Evolutionary conservation across 2,113 vertebrate genomes (phyloP), one percentile per base, ranked within the genome.

Genomic region (Centropristis striata): DNA sequence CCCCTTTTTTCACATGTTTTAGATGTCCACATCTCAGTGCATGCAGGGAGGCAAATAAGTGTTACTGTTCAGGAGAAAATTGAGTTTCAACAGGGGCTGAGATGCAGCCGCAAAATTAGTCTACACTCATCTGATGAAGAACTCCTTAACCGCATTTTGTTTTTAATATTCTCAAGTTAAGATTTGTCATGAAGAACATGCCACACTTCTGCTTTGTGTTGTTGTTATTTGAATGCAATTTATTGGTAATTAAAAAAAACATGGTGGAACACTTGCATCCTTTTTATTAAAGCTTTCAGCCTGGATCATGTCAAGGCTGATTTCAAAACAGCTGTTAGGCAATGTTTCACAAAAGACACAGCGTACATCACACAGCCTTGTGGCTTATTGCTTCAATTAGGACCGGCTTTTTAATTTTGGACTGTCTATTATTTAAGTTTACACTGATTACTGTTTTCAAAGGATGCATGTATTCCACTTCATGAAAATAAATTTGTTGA

Each of bases 141-240:
- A 73, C 71, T 81, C 59, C 36, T 67, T 20, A 54, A 59, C 39
- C 53, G 53, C 18, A 71, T 88, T 79, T 75, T 70, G 53, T 80
- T 80, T 77, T 82, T 76, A 84, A 87, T 88, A 87, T 65, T 81
- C 61, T 54, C 14, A 46, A 55, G 75, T 80, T 74, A 80, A 25
- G 51, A 80, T 64, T 65, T 70, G 75, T 78, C 58, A 51, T 63
- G 61, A 59, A 58, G 60, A 75, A 57, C 32, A 28, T 75, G 79
- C 51, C 69, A 75, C 36, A 49, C 71, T 21, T 87, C 68, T 71
- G 74, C 44, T 81, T 75, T 71, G 28, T 77, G 73, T 53, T 46
- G 75, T 78, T 82, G 61, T 71, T 75, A n/a, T 73, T 84, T 75
- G 39, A 70, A 74, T 50, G 49, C 60, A 66, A 68, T 81, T 81